phyloP scores from a whole-genome alignment of 37 sponge, comb jelly and placozoan species.

The Halichondria panicea region DNA sequence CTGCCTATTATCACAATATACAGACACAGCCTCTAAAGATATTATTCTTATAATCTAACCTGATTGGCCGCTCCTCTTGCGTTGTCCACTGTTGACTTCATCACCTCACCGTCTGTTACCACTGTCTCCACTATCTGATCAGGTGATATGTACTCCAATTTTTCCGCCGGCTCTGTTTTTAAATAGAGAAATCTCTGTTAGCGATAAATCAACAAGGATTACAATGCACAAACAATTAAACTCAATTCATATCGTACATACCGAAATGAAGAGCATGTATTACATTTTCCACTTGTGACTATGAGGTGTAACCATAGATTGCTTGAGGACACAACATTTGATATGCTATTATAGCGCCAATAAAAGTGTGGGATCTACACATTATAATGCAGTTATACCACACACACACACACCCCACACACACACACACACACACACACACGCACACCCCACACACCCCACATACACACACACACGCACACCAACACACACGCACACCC shows the following conservation, averaged over 20 bases:
- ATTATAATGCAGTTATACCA: neutral
- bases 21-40: neutral
- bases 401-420: too few species aligned
- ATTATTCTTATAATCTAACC: neutral
- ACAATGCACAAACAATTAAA: neutral
- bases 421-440: too few species aligned
- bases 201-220: neutral
- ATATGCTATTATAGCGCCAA: too few species aligned
- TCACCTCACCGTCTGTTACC: neutral
- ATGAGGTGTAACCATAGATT: too few species aligned
- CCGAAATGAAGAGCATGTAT: too few species aligned
- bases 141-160: neutral
- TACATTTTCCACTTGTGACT: too few species aligned
- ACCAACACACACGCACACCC: too few species aligned
- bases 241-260: neutral
- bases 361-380: too few species aligned
- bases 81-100: slow-evolving; percentile 22
- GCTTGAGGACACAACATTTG: too few species aligned
- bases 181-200: too few species aligned
- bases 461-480: too few species aligned
- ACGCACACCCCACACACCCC: too few species aligned
- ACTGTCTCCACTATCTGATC: slow-evolving; percentile 15
- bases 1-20: neutral
- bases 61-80: neutral
- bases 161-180: slow-evolving; percentile 10